phyloP scores from a whole-genome alignment of 30 jellyfish, hydroid and myxozoan genomes.

The Sanderia malayensis region DNA sequence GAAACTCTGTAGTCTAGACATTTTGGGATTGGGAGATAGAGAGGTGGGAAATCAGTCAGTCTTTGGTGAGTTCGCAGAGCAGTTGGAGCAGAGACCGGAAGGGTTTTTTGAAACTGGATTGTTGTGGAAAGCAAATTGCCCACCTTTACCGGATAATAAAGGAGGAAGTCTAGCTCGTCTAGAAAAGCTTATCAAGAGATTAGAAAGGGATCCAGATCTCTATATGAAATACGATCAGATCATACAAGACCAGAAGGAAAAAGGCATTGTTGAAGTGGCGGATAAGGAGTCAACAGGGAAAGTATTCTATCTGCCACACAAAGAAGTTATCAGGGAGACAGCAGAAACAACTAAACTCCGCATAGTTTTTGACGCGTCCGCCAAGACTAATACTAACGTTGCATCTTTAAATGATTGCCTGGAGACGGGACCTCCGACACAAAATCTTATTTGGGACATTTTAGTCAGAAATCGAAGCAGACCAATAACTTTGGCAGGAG shows the following conservation, averaged over 20 bases:
- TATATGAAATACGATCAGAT: slow-evolving; percentile 44
- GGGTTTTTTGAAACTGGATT: slow-evolving; percentile 70
- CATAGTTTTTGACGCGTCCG: slow-evolving; percentile 65
- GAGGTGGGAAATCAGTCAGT: slow-evolving; percentile 3
- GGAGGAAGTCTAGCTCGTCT: slow-evolving; percentile 66
- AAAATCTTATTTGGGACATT: slow-evolving; percentile 42
- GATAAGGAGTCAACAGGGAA: not conserved
- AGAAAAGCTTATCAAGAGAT: slow-evolving; percentile 35
- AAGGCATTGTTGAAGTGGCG: slow-evolving; percentile 57
- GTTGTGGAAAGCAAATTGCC: slow-evolving; percentile 52
- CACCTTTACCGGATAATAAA: slow-evolving; percentile 42
- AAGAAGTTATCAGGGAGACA: slow-evolving; percentile 44
- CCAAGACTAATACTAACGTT: slow-evolving; percentile 30
- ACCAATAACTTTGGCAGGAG: slow-evolving; percentile 34
- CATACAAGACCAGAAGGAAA: slow-evolving; percentile 53
- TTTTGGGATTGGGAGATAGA: slow-evolving; percentile 17
- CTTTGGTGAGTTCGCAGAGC: slow-evolving; percentile 17
- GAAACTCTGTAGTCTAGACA: slow-evolving; percentile 32
- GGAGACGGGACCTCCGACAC: slow-evolving; percentile 75
- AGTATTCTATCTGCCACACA: slow-evolving; percentile 59
- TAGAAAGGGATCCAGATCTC: slow-evolving; percentile 52
- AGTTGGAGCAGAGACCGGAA: slow-evolving; percentile 17
- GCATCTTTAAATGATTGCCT: slow-evolving; percentile 79
- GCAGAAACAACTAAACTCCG: slow-evolving; percentile 57
- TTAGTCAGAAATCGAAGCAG: not conserved